These are phyloP conservation scores for Mythimna pallens DNA, from an alignment of 2,888 invertebrate species.

Conservation along the genomic window DNA sequence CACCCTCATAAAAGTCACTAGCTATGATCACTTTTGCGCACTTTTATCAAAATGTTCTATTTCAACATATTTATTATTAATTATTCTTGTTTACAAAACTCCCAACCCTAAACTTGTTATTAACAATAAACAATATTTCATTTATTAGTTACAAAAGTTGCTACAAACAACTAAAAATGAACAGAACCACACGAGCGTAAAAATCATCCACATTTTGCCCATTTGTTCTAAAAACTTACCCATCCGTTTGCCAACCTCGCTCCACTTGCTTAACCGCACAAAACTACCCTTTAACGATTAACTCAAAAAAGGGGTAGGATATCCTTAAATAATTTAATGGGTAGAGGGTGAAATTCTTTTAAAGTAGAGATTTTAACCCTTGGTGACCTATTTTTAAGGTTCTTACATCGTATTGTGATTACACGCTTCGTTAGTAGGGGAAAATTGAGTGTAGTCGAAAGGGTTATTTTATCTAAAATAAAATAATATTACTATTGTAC, in stretches of 20 bases:
- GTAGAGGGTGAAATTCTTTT: constrained; percentile 26
- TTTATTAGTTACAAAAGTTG: not conserved
- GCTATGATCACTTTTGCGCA: too few relatives aligned
- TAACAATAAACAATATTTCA: not conserved
- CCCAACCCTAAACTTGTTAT: too few relatives aligned
- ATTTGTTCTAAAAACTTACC: constrained; percentile 32
- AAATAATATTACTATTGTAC: not conserved
- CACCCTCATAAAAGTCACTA: too few relatives aligned
- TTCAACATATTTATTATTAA: too few relatives aligned
- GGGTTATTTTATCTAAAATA: not conserved
- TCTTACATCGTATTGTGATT: constrained; percentile 26
- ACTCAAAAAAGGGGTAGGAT: constrained; percentile 25
- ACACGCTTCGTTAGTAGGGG: constrained; percentile 17
- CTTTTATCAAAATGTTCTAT: too few relatives aligned
- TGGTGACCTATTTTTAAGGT: constrained; percentile 46
- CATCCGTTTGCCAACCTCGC: constrained; percentile 31
- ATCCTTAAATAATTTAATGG: constrained; percentile 31
- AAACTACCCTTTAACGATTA: constrained; percentile 43
- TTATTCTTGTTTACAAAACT: too few relatives aligned
- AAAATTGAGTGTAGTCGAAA: not conserved
- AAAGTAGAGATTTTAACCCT: constrained; percentile 25
- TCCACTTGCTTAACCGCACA: constrained; percentile 26
- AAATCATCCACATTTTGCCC: not conserved
- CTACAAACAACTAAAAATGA: not conserved
- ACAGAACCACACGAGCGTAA: constrained; percentile 3